Base-by-base conservation (phyloP, 1,140 invertebrate species). In the Anthonomus grandis region DNA sequence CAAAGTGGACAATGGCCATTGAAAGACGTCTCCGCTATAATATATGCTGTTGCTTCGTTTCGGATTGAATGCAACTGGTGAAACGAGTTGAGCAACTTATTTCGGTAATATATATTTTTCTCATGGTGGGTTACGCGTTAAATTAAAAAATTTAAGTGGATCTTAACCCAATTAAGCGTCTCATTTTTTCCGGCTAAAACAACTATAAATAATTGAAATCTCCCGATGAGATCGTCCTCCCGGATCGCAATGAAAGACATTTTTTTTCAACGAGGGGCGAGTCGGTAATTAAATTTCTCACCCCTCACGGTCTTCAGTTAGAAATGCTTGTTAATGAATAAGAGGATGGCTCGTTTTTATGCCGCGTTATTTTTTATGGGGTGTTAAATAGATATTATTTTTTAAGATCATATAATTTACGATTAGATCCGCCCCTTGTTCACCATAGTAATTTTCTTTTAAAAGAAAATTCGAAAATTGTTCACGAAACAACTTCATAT, bases 201-300 rank as follows among this genome's bases (percentile, higher is more conserved):
- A 56, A 47, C 42, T 27, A 56, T 56, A 56, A 56, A 56, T 56
- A 56, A 56, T 56, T 56, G 53, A 56, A 56, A 56, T 56, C 31
- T 56, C 45, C 41, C 53, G 53, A 56, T 56, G 53, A 56, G 44
- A 54, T 54, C 51, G 51, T n/a, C 18, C n/a, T n/a, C 41, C 39
- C 8, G 19, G 41, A 46, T 56, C 46, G 48, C 53, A 56, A 56
- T 56, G 42, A n/a, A 19, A 31, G 44, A 42, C 34, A 10, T 21
- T 52, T 41, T 56, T n/a, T 54, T 45, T 56, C 34, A 17, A 34
- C 21, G 23, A 45, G 42, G 19, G 10, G 42, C 42, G 10, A 45
- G 38, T 17, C n/a, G 38, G 46, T 56, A 56, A 56, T 56, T 56
- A 56, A 56, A 56, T 56, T 56, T 56, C 41, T 56, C 53, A 46